Evolutionary conservation across 2,113 vertebrate species (phyloP).

Genomic region (Scomber scombrus): DNA sequence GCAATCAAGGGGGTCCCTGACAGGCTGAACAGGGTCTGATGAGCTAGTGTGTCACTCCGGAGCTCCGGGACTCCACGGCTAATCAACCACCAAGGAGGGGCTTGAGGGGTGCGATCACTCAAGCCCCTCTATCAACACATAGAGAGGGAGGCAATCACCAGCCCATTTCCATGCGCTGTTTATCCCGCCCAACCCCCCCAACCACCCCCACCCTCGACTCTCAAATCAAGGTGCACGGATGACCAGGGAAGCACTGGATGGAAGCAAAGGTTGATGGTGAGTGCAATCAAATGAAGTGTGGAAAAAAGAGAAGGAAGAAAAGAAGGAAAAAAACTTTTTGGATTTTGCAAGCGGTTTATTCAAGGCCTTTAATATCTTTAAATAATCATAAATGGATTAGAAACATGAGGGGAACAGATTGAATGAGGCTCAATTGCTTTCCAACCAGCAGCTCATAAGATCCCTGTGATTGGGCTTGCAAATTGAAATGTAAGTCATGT

Average conservation of each 20-base stretch:
- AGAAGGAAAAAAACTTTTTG: constrained; percentile 21
- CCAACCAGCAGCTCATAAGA: constrained; percentile 57
- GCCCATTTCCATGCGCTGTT: constrained; percentile 76
- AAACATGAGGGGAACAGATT: constrained; percentile 51
- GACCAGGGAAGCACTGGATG: constrained; percentile 57
- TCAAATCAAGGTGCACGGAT: constrained; percentile 79
- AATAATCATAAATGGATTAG: constrained; percentile 65
- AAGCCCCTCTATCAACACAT: constrained; percentile 70
- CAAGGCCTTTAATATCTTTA: constrained; percentile 56
- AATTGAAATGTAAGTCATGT: constrained; percentile 70
- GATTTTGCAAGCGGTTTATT: constrained; percentile 30
- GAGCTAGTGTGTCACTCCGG: constrained; percentile 76
- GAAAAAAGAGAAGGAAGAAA: constrained; percentile 19
- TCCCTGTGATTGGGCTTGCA: constrained; percentile 61
- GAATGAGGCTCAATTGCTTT: constrained; percentile 55
- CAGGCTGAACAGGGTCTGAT: constrained; percentile 75
- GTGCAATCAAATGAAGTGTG: constrained; percentile 66
- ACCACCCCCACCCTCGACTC: constrained; percentile 49
- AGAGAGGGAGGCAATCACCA: constrained; percentile 80
- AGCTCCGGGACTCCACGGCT: constrained; percentile 76
- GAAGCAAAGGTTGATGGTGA: constrained; percentile 47
- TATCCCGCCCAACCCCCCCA: constrained; percentile 41
- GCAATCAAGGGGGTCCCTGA: constrained; percentile 80
- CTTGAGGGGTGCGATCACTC: constrained; percentile 70
- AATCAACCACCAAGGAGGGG: constrained; percentile 82